Evolutionary conservation across 1,140 invertebrate species (phyloP).

Genomic region (Planococcus citri): DNA sequence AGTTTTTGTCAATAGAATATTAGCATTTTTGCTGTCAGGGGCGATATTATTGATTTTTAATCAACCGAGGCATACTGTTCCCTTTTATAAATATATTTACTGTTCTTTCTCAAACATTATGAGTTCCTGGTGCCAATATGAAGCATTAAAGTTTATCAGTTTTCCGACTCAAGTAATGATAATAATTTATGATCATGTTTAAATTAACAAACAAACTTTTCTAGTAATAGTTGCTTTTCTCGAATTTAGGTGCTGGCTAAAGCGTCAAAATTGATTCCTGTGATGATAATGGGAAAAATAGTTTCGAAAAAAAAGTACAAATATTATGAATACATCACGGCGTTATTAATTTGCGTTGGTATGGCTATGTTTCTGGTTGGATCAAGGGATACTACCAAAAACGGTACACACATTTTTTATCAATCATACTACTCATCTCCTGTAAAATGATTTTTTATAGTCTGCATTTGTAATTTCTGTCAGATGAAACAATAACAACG

Average conservation of each 20-base stretch:
- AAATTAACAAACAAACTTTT: not conserved
- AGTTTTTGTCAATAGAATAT: conserved; percentile 83
- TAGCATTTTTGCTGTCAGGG: conserved; percentile 66
- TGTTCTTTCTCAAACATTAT: conserved; percentile 96
- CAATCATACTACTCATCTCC: no score
- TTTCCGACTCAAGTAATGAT: conserved; percentile 95
- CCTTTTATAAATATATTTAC: conserved; percentile 92
- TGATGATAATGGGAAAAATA: conserved; percentile 95
- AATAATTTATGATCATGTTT: no score
- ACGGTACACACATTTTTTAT: not conserved
- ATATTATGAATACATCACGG: conserved; percentile 85
- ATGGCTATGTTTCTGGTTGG: conserved; percentile 84
- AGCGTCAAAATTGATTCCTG: conserved; percentile 90
- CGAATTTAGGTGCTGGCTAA: conserved; percentile 76
- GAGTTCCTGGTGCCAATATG: conserved; percentile 99
- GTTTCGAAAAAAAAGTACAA: conserved; percentile 77
- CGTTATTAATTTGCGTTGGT: conserved; percentile 76
- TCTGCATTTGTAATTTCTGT: conserved; percentile 29
- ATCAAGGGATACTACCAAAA: conserved; percentile 35
- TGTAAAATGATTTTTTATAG: not conserved
- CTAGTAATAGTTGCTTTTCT: conserved; percentile 21
- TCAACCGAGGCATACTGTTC: conserved; percentile 62
- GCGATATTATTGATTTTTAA: conserved; percentile 44
- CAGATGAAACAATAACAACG: conserved; percentile 54
- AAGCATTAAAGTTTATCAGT: conserved; percentile 94